Evolutionary conservation across 2,797 vertebrate genomes (phyloP).

Genomic region (Numenius phaeopus): DNA sequence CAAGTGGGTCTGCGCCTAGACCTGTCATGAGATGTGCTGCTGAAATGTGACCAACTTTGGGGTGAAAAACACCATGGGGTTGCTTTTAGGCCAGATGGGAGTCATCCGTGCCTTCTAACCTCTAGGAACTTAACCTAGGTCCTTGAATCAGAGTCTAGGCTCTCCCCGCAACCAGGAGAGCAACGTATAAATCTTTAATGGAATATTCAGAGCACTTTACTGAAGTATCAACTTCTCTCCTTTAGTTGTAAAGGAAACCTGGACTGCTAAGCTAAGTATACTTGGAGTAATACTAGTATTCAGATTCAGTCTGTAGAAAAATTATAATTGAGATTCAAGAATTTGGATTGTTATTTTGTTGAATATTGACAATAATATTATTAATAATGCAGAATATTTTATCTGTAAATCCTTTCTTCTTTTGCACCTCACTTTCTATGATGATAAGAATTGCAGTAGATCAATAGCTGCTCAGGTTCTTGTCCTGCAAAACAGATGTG

Average conservation of each 20-base stretch:
- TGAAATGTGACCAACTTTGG: fast-evolving
- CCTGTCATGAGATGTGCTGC: background rate
- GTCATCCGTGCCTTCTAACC: background rate
- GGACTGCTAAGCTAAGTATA: background rate
- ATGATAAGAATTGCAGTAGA: background rate
- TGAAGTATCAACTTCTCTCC: background rate
- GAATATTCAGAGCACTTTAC: background rate
- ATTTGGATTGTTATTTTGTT: background rate
- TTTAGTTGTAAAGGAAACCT: background rate
- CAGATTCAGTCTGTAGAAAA: background rate
- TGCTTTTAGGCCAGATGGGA: background rate
- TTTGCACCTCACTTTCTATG: background rate
- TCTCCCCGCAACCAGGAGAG: background rate
- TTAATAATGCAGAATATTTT: background rate
- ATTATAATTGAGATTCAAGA: background rate
- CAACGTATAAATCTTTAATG: background rate
- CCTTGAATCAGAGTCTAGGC: background rate
- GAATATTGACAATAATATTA: background rate
- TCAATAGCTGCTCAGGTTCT: background rate
- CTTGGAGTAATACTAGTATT: background rate
- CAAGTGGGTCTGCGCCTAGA: background rate
- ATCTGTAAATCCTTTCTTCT: background rate
- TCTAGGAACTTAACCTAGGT: background rate
- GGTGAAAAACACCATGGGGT: background rate
- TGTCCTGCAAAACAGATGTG: background rate